Percentiles rank a stretch among this genome's conserved stretches.
phyloP scores from a whole-genome alignment of 1,140 invertebrate species.

The Orchestia grillus region DNA sequence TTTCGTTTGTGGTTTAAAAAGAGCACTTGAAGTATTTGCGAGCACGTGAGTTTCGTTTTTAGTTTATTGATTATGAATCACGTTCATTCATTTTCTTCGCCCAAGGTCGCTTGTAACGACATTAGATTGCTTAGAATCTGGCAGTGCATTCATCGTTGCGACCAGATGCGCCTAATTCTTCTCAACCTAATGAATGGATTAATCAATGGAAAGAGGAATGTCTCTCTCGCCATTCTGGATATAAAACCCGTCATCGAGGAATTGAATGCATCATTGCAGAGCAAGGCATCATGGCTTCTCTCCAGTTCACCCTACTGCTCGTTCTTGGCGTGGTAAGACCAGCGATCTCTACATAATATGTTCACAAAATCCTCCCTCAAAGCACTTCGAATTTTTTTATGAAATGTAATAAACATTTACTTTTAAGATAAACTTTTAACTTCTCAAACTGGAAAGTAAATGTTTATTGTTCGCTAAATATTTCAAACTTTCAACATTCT shows the following conservation, averaged over 20 bases:
- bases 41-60: neutral
- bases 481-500: neutral
- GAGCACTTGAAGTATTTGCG: neutral
- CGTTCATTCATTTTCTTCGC: neutral
- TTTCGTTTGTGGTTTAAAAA: neutral
- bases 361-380: neutral
- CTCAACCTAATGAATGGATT: neutral
- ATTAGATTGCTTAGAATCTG: neutral
- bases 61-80: neutral
- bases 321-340: neutral
- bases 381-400: neutral
- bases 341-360: neutral
- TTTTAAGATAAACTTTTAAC: neutral
- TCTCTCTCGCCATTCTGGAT: neutral
- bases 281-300: constrained; percentile 35
- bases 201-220: neutral
- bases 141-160: neutral
- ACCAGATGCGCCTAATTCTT: neutral
- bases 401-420: neutral
- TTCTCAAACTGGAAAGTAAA: neutral
- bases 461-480: neutral
- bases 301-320: neutral
- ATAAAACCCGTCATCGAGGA: neutral
- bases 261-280: neutral
- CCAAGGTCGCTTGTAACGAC: neutral